Evolutionary conservation across 1,140 invertebrate species (phyloP), one percentile per base, ranked within the genome.

Genomic region (Orius insidiosus): DNA sequence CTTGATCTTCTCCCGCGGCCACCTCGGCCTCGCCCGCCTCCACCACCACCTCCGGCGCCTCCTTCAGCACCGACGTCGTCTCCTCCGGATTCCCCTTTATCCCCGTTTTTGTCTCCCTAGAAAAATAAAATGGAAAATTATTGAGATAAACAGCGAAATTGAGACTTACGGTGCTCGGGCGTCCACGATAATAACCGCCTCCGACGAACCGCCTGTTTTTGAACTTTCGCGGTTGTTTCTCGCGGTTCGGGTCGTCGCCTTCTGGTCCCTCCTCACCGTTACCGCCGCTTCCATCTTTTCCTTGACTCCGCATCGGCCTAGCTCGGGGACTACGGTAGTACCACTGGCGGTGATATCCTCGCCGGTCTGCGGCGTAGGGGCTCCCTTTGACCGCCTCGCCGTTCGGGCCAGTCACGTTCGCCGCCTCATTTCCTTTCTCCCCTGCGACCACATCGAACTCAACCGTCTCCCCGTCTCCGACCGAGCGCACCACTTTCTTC

Each of bases 381-480:
- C 88, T 93, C 53, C 92, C 93, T 58, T 92, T 85, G 6, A 98
- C 93, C 19, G 87, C 75, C 58, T 81, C 80, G 43, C 92, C 92
- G 40, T 83, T 80, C 37, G 92, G 88, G 38, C 93, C 93, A 52
- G 93, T 97, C 15, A 97, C 92, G 65, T 93, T 90, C 54, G 89
- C 85, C 43, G 94, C 94, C 67, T 98, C 94, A 60, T 90, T 90
- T 45, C 94, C 93, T 62, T 98, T 98, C 64, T 96, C 90, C 46
- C 95, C 95, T 59, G 94, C 88, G 49, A 98, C 95, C 48, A 99
- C 93, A 67, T 96, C 94, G 69, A 99, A 98, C 66, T 98, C 92
- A 50, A 98, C 95, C 49, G 84, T 77, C 71, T 98, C 95, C 39
- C 93, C 94, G 70, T 98, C 94, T 54, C 94, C 95, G 49, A 98